These are phyloP conservation scores for Callipepla squamata DNA, from an alignment of 2,113 vertebrate genomes.

Conservation along the genomic window DNA sequence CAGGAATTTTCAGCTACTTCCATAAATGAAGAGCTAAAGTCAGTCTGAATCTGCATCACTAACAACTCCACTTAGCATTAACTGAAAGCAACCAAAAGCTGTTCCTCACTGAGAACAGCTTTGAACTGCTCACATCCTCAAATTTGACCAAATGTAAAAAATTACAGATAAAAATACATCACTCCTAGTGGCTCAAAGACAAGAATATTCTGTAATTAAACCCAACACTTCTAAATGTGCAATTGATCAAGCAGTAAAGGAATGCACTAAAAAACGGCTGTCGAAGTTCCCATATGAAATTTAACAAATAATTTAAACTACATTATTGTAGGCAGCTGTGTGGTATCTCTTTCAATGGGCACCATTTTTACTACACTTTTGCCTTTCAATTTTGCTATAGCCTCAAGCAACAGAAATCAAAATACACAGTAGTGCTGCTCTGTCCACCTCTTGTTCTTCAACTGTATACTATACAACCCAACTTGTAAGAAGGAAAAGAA, in stretches of 20 bases:
- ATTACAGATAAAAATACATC: background rate
- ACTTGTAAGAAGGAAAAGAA: background rate
- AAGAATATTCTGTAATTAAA: slow-evolving; percentile 4
- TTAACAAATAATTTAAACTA: background rate
- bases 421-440: background rate
- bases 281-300: background rate
- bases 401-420: background rate
- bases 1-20: background rate
- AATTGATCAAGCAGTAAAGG: background rate
- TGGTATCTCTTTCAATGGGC: background rate
- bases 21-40: background rate
- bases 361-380: background rate
- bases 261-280: background rate
- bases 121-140: background rate
- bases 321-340: background rate
- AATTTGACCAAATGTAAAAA: background rate
- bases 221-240: background rate
- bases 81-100: slow-evolving; percentile 8
- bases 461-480: background rate
- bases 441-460: background rate
- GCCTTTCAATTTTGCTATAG: background rate
- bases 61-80: background rate
- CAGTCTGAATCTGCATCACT: background rate
- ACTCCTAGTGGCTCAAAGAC: background rate
- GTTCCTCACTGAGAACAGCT: background rate